phyloP scores from a whole-genome alignment of 2,113 vertebrate species.

The Maccullochella peelii region DNA sequence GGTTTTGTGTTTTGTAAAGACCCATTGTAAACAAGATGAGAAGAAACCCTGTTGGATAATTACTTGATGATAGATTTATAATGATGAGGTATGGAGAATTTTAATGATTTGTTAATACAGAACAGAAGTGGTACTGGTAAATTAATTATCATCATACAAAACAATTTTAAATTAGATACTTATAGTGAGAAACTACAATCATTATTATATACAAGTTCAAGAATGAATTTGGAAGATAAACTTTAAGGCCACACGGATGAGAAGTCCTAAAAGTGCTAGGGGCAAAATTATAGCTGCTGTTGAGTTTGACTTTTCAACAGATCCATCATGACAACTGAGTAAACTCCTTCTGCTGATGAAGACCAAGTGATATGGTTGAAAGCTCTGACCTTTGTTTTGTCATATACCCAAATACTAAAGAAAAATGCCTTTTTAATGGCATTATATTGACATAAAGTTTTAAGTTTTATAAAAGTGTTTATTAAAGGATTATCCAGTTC shows the following conservation, averaged over 20 bases:
- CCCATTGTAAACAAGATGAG: slow-evolving; percentile 71
- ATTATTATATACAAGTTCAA: background rate
- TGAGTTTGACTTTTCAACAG: background rate
- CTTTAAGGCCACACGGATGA: background rate
- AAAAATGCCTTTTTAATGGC: background rate
- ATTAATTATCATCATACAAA: background rate
- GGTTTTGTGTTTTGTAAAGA: slow-evolving; percentile 72
- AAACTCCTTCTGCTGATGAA: background rate
- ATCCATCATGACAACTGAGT: background rate
- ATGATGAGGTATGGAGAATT: slow-evolving; percentile 47
- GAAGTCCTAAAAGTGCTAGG: background rate
- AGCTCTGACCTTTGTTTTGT: background rate
- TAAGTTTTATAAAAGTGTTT: background rate
- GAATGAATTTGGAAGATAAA: background rate
- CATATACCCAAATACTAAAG: background rate
- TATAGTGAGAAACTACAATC: no score
- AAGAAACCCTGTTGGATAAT: slow-evolving; percentile 72
- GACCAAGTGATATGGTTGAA: background rate
- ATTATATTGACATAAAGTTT: background rate
- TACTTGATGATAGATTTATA: slow-evolving; percentile 63
- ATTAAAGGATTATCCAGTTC: background rate
- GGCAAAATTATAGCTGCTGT: background rate
- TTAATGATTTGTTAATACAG: slow-evolving; percentile 39
- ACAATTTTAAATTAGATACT: background rate
- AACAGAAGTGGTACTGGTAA: slow-evolving; percentile 17